Base-by-base conservation (phyloP, 2,113 vertebrate genomes). In the Serinus canaria region DNA sequence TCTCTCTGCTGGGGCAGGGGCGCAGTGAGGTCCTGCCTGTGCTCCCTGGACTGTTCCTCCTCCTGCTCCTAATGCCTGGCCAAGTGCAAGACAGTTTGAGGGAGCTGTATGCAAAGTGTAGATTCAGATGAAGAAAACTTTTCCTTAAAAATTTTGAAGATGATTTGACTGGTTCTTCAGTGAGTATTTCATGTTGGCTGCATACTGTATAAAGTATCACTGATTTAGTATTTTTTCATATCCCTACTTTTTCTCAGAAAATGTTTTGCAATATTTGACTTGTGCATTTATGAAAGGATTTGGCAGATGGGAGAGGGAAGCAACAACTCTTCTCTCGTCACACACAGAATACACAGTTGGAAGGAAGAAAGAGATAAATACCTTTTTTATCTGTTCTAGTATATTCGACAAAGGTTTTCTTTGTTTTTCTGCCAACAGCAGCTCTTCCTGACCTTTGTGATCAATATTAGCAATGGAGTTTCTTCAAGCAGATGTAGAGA, bases 1-100 rank as follows among this genome's bases (percentile, higher is more conserved):
- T 50, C 25, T 58, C 2, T 11, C 55, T n/a, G 53, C 63, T 13
- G 0, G 2, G 39, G 44, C 35, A 64, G 56, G 9, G 16, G 23
- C 46, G 53, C 69, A 30, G 30, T 41, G 63, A 62, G 55, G 12
- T 83, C 58, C 44, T 58, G 56, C 58, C 39, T 25, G 37, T 20
- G 8, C 27, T 52, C 24, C 37, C 43, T 80, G 39, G 14, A 4
- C 33, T 10, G 7, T 47, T 49, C 24, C 14, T 41, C 50, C n/a
- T 47, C 15, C 62, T 27, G 7, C 6, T 58, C 24, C 39, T 25
- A 6, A 1, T 10, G 8, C 3, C 1, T 37, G 76, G 17, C 73
- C 73, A 23, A 75, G 41, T 33, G 50, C 9, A 16, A 56, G 43
- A 35, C 47, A 47, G 4, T 63, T 24, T 35, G 20, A 47, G 23